These are phyloP conservation scores for Proterorhinus semilunaris DNA, from an alignment of 2,113 vertebrate genomes.

Conservation along the genomic window DNA sequence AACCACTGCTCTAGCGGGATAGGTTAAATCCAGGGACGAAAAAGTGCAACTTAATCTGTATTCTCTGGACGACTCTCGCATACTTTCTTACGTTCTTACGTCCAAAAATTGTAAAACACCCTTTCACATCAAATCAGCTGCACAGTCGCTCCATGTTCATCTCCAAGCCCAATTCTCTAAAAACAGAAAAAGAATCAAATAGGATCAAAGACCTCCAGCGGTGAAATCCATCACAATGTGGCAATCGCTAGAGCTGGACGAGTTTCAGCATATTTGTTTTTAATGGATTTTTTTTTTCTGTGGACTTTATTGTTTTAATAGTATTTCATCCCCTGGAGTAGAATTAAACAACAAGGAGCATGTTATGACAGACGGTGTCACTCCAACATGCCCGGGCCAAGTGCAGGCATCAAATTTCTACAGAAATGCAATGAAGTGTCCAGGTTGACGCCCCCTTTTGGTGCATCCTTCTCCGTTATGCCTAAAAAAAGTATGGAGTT, in stretches of 20 bases:
- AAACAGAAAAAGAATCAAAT: too few relatives aligned
- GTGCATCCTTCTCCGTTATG: background rate
- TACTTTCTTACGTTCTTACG: too few relatives aligned
- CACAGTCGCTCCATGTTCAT: too few relatives aligned
- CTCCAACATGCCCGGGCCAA: background rate
- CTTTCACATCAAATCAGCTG: too few relatives aligned
- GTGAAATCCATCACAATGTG: slow-evolving; percentile 37
- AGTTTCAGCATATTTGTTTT: slow-evolving; percentile 1
- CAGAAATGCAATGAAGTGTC: background rate
- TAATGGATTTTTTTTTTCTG: background rate
- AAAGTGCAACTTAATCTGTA: too few relatives aligned
- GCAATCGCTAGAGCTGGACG: slow-evolving; percentile 23
- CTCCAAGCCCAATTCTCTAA: too few relatives aligned
- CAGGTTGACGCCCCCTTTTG: background rate
- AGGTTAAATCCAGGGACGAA: too few relatives aligned
- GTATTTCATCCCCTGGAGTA: background rate
- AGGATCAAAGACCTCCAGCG: slow-evolving; percentile 51
- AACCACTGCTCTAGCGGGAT: too few relatives aligned
- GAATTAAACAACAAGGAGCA: background rate
- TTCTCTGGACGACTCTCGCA: too few relatives aligned
- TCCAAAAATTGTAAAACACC: too few relatives aligned
- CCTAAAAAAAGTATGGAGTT: background rate
- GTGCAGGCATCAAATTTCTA: background rate
- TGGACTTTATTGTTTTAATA: background rate
- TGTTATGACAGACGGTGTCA: background rate